These are phyloP conservation scores for Catharus minimus DNA, from an alignment of 2,113 vertebrate species.

Conservation along the genomic window DNA sequence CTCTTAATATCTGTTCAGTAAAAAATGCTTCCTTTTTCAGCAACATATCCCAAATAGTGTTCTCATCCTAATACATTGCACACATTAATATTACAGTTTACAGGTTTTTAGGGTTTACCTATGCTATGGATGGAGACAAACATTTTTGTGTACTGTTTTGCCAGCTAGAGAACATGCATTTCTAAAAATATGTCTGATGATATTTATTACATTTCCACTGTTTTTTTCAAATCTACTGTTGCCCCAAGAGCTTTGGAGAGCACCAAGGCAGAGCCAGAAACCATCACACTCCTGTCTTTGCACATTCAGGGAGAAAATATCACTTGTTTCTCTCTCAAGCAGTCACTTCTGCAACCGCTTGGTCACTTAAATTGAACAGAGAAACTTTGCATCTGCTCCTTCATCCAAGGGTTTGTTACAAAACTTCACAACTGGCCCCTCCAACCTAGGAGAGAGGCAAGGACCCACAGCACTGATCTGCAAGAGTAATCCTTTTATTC, in stretches of 20 bases:
- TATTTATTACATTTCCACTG: not conserved
- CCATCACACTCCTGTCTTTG: not conserved
- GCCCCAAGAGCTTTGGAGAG: not conserved
- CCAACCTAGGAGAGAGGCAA: rapidly evolving
- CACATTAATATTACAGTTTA: not conserved
- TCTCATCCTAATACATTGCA: not conserved
- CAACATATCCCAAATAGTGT: not conserved
- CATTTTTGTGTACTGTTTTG: rapidly evolving
- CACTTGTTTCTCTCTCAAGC: not conserved
- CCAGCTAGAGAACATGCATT: not conserved
- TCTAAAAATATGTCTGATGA: not conserved
- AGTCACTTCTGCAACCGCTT: not conserved
- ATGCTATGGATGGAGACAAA: not conserved
- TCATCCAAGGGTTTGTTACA: not conserved
- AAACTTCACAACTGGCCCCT: not conserved
- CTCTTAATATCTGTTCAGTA: not conserved
- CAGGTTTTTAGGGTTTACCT: not conserved
- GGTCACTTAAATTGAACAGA: not conserved
- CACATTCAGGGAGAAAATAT: not conserved
- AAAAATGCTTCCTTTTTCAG: not conserved
- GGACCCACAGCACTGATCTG: not conserved
- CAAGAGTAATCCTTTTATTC: not conserved
- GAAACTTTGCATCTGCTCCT: not conserved
- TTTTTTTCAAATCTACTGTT: not conserved
- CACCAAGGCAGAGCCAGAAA: not conserved